Percentiles rank a stretch among this genome's conserved stretches.
These are phyloP conservation scores for Uloborus diversus DNA, from an alignment of 1,140 invertebrate species.

Conservation along the genomic window DNA sequence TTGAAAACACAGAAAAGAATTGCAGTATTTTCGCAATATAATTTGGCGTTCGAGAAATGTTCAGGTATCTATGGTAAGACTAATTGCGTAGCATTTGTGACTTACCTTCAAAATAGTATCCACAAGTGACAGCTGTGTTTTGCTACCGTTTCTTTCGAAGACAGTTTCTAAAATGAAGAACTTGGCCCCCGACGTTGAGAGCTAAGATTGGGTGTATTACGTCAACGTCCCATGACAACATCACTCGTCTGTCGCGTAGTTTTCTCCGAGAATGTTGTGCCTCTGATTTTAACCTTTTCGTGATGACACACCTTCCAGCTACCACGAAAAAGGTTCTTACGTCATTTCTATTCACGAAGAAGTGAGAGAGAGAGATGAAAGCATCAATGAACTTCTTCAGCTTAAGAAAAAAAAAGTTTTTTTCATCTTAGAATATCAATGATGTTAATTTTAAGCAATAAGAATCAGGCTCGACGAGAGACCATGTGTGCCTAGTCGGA, in stretches of 20 bases:
- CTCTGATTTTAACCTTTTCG: no score
- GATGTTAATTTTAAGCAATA: no score
- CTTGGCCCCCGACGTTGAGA: background rate
- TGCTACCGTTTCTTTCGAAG: background rate
- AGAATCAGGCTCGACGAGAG: no score
- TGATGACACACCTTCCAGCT: no score
- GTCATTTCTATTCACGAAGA: background rate
- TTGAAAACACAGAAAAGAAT: background rate
- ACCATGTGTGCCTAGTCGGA: no score
- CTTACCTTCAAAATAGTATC: slow-evolving; percentile 9
- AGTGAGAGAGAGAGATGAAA: no score
- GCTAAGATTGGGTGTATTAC: slow-evolving; percentile 6
- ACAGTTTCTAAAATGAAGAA: background rate
- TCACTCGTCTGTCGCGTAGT: slow-evolving; percentile 8
- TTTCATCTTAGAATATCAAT: no score
- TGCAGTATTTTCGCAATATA: background rate
- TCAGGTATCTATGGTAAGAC: background rate
- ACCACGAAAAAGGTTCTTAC: background rate
- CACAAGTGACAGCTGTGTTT: background rate
- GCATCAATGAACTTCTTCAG: no score
- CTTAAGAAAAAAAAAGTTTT: no score
- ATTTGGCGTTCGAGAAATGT: no score
- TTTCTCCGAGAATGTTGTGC: slow-evolving; percentile 10
- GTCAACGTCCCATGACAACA: background rate
- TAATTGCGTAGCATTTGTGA: background rate